Evolutionary conservation across 30 jellyfish, hydroid and myxozoan genomes (phyloP).

Genomic region (Rhopilema esculentum): DNA sequence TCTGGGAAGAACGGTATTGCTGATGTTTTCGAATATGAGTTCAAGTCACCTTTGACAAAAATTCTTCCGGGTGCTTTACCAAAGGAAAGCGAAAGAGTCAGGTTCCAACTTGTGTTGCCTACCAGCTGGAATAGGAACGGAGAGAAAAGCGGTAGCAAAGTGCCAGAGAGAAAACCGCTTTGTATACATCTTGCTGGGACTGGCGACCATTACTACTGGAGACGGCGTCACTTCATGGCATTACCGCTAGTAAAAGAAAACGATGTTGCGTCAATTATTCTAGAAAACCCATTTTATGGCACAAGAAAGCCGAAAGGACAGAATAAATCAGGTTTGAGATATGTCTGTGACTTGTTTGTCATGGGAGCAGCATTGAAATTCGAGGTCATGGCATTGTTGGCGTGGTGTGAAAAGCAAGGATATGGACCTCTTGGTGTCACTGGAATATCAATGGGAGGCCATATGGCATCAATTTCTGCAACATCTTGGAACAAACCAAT

Average conservation of each 20-base stretch:
- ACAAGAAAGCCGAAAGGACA: conserved; percentile 86
- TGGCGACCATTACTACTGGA: conserved; percentile 94
- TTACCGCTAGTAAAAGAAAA: conserved; percentile 81
- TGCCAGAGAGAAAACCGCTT: conserved; percentile 50
- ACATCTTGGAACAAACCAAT: conserved; percentile 89
- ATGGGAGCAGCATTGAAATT: conserved; percentile 93
- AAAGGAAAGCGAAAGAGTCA: conserved; percentile 79
- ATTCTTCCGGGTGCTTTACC: conserved; percentile 89
- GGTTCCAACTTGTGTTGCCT: conserved; percentile 85
- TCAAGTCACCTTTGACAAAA: conserved; percentile 79
- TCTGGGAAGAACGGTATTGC: conserved; percentile 62
- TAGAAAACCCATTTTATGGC: conserved; percentile 95
- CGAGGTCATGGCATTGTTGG: conserved; percentile 73
- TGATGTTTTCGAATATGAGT: conserved; percentile 77
- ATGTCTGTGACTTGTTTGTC: conserved; percentile 89
- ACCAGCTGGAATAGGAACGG: conserved; percentile 42
- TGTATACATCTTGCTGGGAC: conserved; percentile 94
- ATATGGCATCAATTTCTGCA: conserved; percentile 92
- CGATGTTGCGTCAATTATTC: conserved; percentile 80
- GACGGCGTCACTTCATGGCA: conserved; percentile 91
- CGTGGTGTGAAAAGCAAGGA: conserved; percentile 90
- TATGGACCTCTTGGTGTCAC: conserved; percentile 93
- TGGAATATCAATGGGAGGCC: conserved; percentile 97
- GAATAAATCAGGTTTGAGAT: conserved; percentile 80
- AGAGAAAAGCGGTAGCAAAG: background rate